Evolutionary conservation across 2,888 invertebrate genomes (phyloP).

Genomic region (Shargacucullia verbasci): DNA sequence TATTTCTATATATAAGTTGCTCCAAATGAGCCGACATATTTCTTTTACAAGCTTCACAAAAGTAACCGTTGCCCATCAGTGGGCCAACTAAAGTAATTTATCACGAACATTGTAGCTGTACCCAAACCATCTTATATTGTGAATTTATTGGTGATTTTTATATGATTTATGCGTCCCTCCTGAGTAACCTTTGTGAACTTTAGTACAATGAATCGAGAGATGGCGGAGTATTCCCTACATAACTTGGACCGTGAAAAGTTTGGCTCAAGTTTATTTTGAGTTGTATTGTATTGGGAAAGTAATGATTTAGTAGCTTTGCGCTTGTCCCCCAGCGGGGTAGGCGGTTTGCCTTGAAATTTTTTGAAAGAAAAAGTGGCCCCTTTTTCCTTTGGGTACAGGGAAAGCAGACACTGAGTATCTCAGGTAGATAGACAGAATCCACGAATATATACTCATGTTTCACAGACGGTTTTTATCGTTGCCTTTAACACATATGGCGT

Average conservation of each 20-base stretch:
- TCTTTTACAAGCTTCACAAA: slow-evolving; percentile 13
- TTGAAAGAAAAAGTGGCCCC: too few species aligned
- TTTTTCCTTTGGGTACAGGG: too few species aligned
- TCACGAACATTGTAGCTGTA: slow-evolving; percentile 35
- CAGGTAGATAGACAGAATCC: too few species aligned
- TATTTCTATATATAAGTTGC: not conserved
- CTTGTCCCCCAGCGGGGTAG: slow-evolving; percentile 11
- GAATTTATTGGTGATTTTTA: slow-evolving; percentile 54
- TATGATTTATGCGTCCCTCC: slow-evolving; percentile 57
- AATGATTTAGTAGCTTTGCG: slow-evolving; percentile 45
- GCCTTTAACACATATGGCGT: too few species aligned
- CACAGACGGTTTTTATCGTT: too few species aligned
- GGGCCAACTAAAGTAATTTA: slow-evolving; percentile 40
- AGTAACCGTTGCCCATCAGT: slow-evolving; percentile 23
- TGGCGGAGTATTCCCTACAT: slow-evolving; percentile 26
- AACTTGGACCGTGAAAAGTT: slow-evolving; percentile 47
- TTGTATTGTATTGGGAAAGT: slow-evolving; percentile 48
- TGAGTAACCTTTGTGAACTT: slow-evolving; percentile 42
- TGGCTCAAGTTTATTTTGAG: slow-evolving; percentile 37
- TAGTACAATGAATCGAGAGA: slow-evolving; percentile 46
- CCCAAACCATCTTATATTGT: slow-evolving; percentile 30
- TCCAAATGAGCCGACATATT: slow-evolving; percentile 5
- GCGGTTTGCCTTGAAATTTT: slow-evolving; percentile 1
- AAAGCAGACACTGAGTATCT: too few species aligned
- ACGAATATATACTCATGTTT: too few species aligned